Evolutionary conservation across 2,797 vertebrate genomes (phyloP).

Genomic region (Chaenodraco wilsoni): DNA sequence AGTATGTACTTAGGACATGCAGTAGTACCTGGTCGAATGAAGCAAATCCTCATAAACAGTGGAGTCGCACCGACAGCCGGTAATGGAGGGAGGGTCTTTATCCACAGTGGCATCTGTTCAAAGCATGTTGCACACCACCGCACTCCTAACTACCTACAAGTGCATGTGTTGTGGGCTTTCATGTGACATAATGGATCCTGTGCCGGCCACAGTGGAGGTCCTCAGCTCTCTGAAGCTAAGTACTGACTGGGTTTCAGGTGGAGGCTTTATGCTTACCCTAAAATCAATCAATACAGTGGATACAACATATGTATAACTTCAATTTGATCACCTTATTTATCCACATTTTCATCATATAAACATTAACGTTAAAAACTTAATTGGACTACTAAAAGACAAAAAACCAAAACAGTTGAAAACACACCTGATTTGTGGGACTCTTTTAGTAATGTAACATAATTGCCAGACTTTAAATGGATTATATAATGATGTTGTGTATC

Average conservation of each 20-base stretch:
- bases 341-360: neutral
- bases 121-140: slow-evolving; percentile 58
- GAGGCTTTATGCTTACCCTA: neutral
- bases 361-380: neutral
- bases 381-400: too few relatives aligned
- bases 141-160: slow-evolving; percentile 44
- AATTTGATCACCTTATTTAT: neutral
- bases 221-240: neutral
- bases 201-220: neutral
- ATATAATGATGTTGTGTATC: too few relatives aligned
- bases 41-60: slow-evolving; percentile 46
- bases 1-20: neutral
- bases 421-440: neutral
- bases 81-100: slow-evolving; percentile 58
- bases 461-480: neutral
- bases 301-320: too few relatives aligned
- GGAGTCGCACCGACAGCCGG: slow-evolving; percentile 27
- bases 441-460: neutral
- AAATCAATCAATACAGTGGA: neutral
- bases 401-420: neutral
- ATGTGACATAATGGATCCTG: slow-evolving; percentile 29
- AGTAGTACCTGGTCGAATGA: neutral
- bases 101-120: slow-evolving; percentile 69
- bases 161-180: slow-evolving; percentile 14
- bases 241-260: neutral